Base-by-base conservation (phyloP, 2,113 vertebrate genomes). In the Tupaia chinensis region DNA sequence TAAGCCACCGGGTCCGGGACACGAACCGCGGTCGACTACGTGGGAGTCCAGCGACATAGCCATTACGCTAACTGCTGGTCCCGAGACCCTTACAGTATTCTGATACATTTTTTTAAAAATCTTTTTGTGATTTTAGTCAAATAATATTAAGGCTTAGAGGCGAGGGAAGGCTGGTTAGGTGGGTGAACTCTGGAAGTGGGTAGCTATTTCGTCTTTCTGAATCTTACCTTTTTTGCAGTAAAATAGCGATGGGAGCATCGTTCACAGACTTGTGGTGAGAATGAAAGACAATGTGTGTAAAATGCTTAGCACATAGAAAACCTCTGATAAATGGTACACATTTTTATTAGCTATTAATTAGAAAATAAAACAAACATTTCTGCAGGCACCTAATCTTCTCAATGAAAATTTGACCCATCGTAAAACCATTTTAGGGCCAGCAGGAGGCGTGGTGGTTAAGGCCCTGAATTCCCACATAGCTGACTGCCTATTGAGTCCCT, bases 341-440 rank as follows among this genome's bases (percentile, higher is more conserved):
- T 60, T 89, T 58, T 65, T 23, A 79, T 94, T 58, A 76, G 73
- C 23, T 94, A 61, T 82, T 74, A 72, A 73, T 60, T 88, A 34
- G 53, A n/a, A n/a, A n/a, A n/a, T n/a, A 7, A 87, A 91, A 74
- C 1, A 60, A 72, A 20, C 10, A 29, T 79, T 70, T 66, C 44
- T 53, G 44, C 11, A 56, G 25, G 4, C 54, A 25, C 3, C 14
- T 78, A 87, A 76, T 74, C 86, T 9, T 83, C 79, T 78, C 60
- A 32, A 53, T 53, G 29, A 80, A 96, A 73, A n/a, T 20, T 58
- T 87, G 65, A 27, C 16, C 27, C 54, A 61, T 70, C 58, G 53
- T 32, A 63, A 17, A 73, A 77, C 12, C 25, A 44, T 44, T 44
- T 44, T 44, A 44, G 44, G 44, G 44, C 44, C 44, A 44, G 44